phyloP scores from a whole-genome alignment of 2,113 vertebrate species.

The Pygoscelis adeliae region DNA sequence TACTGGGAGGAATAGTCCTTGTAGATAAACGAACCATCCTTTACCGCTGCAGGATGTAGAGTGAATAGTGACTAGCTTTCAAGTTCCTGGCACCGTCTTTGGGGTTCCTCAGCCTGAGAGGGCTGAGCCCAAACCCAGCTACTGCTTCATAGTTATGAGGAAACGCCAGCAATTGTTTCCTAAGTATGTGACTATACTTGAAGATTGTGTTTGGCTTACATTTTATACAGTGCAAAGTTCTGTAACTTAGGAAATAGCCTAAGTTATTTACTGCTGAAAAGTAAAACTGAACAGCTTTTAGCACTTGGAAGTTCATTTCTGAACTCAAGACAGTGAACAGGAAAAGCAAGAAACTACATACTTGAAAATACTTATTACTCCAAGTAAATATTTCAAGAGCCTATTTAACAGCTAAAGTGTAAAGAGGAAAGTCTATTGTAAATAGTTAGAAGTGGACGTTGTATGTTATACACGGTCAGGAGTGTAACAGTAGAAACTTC shows the following conservation, averaged over 20 bases:
- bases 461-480: not conserved
- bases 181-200: not conserved
- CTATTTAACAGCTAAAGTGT: not conserved
- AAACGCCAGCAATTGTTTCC: not conserved
- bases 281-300: not conserved
- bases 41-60: not conserved
- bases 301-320: not conserved
- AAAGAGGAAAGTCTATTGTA: not conserved
- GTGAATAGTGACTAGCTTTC: not conserved
- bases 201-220: not conserved
- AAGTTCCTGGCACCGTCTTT: not conserved
- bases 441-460: not conserved
- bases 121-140: not conserved
- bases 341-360: not conserved
- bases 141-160: not conserved
- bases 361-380: not conserved
- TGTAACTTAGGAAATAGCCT: not conserved
- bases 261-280: not conserved
- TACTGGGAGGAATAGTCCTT: not conserved
- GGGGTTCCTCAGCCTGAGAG: not conserved
- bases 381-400: not conserved
- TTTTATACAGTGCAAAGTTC: not conserved
- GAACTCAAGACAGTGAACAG: not conserved
- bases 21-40: not conserved
- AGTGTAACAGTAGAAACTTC: not conserved